phyloP scores from a whole-genome alignment of 2,888 invertebrate genomes.

The Thalpophila matura region DNA sequence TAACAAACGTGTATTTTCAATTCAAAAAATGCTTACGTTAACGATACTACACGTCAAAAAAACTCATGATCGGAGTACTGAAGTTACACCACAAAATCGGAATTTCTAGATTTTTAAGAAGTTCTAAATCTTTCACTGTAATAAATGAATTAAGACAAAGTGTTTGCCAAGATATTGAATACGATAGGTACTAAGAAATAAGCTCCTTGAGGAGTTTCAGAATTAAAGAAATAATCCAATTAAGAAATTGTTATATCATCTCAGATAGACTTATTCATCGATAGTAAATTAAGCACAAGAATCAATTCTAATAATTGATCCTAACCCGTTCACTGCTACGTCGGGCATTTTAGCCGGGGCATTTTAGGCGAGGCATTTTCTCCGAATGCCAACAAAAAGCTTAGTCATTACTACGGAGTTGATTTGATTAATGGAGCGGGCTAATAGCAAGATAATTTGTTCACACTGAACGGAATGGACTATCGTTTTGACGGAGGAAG shows the following conservation, averaged over 20 bases:
- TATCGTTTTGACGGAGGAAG: conserved; percentile 14
- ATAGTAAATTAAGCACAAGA: conserved; percentile 12
- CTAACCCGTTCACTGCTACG: neutral
- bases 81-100: neutral
- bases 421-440: conserved; percentile 59
- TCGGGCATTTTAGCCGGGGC: neutral
- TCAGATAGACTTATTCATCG: neutral
- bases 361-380: conserved; percentile 29
- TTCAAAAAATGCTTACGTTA: too few relatives aligned
- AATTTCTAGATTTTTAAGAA: neutral
- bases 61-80: too few relatives aligned
- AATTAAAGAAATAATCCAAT: conserved; percentile 31
- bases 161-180: conserved; percentile 15
- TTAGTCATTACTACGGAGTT: conserved; percentile 35
- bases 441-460: conserved; percentile 32
- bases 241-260: conserved; percentile 3
- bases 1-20: too few relatives aligned
- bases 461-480: conserved; percentile 25
- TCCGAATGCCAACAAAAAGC: conserved; percentile 37
- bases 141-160: conserved; percentile 8
- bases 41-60: too few relatives aligned
- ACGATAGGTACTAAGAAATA: neutral
- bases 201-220: neutral
- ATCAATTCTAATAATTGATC: conserved; percentile 26
- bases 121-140: neutral